A percentile compares a stretch with the other conserved stretches of the same genome.
Evolutionary conservation across 2,113 vertebrate species (phyloP).

Genomic region (Nycticebus coucang): DNA sequence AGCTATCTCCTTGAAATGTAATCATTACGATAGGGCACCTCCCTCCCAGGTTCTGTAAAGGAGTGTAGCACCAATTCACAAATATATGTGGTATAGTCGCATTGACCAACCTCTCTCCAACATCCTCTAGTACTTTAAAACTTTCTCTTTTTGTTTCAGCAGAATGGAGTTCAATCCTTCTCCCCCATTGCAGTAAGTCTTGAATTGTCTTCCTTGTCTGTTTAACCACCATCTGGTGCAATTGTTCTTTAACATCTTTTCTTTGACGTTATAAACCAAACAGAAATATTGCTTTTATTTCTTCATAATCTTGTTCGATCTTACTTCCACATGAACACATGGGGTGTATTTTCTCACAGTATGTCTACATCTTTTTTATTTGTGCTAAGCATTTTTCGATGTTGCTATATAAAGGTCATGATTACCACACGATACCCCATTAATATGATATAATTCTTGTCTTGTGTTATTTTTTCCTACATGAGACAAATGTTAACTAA

Average conservation of each 20-base stretch:
- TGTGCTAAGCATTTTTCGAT: background rate
- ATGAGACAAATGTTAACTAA: slow-evolving; percentile 48
- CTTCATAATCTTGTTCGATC: background rate
- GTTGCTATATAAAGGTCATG: background rate
- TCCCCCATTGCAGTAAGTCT: background rate
- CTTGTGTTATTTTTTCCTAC: slow-evolving; percentile 21
- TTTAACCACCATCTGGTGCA: background rate
- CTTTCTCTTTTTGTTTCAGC: background rate
- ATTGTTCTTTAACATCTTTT: background rate
- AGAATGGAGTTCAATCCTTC: background rate
- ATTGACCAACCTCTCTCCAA: no score
- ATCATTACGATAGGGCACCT: background rate
- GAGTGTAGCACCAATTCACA: background rate
- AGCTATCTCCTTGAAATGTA: background rate
- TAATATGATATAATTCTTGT: slow-evolving; percentile 30
- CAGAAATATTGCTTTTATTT: background rate
- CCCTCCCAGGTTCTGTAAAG: background rate
- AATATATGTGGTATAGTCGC: background rate
- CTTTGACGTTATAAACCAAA: background rate
- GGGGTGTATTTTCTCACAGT: background rate
- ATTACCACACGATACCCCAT: background rate
- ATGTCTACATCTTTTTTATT: background rate
- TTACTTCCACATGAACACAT: background rate
- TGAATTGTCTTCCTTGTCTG: background rate
- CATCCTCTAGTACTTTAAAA: background rate